These are phyloP conservation scores for Drosophila austrosaltans DNA, from an alignment of 2,888 invertebrate genomes.

Conservation along the genomic window DNA sequence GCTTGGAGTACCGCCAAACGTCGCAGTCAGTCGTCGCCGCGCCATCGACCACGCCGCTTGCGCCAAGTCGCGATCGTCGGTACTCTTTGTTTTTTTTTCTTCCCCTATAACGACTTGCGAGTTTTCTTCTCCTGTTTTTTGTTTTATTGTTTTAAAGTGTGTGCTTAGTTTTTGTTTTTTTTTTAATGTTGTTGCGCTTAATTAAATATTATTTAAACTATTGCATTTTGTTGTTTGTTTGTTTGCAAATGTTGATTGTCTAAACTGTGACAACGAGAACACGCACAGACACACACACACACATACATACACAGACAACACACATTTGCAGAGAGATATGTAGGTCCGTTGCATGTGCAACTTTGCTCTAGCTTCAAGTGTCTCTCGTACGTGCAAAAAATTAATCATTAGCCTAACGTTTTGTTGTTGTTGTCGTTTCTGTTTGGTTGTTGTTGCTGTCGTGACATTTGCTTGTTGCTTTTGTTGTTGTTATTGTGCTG, in stretches of 20 bases:
- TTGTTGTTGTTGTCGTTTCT: slow-evolving; percentile 29
- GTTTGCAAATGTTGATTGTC: slow-evolving; percentile 36
- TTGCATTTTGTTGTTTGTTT: slow-evolving; percentile 19
- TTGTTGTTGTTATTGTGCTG: slow-evolving; percentile 23
- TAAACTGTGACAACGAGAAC: slow-evolving; percentile 51
- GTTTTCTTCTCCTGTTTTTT: slow-evolving; percentile 9
- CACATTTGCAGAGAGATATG: not conserved
- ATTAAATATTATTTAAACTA: slow-evolving; percentile 36
- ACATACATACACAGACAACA: slow-evolving; percentile 4
- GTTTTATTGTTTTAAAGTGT: slow-evolving; percentile 11
- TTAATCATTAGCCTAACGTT: slow-evolving; percentile 62
- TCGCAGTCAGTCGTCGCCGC: slow-evolving; percentile 64
- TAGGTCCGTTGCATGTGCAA: slow-evolving; percentile 26
- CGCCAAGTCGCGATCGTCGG: slow-evolving; percentile 24
- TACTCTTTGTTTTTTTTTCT: not conserved
- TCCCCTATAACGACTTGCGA: no score
- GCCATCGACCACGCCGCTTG: slow-evolving; percentile 67
- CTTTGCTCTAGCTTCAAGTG: slow-evolving; percentile 37
- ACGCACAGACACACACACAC: slow-evolving; percentile 13
- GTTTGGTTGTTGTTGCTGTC: slow-evolving; percentile 40
- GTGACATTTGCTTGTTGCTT: slow-evolving; percentile 61
- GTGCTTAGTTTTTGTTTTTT: not conserved
- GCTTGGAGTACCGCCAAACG: slow-evolving; percentile 6
- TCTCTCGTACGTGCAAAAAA: slow-evolving; percentile 71
- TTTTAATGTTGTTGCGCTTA: slow-evolving; percentile 25